Base-by-base conservation (phyloP, 2,113 vertebrate species). In the Gnathonemus longibarbis region DNA sequence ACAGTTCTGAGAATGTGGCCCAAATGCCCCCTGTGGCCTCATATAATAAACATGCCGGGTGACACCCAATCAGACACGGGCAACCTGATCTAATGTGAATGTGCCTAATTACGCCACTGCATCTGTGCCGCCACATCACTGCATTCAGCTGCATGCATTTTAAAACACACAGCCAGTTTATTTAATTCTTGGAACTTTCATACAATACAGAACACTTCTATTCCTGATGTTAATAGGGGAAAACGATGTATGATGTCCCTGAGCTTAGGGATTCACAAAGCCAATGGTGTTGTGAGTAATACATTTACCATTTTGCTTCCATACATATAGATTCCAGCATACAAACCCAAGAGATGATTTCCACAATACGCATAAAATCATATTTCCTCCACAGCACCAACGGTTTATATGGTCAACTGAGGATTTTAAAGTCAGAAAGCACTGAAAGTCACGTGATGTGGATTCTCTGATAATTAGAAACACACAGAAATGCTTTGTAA, bases 11-110 rank as follows among this genome's bases (percentile, higher is more conserved):
- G 35, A 80, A 80, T 19, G 6, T 19, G 31, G 15, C 2, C 15
- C 74, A 80, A 42, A 42, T 80, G 74, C 74, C 31, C 74, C 74
- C 42, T 8, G 74, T 80, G 13, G 6, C 35, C 74, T 80, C 74
- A 80, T 80, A 6, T 7, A 80, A 42, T 39, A 80, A 80, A 80
- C 74, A 80, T 42, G 15, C 74, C 1, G 35, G 13, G 35, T 42
- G 35, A 80, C 74, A 80, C 15, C 35, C 13, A 80, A 80, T 80
- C 74, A 80, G 15, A 19, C 74, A 42, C 0, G 35, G 5, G 74
- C 74, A 80, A 80, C 35, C 74, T 42, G 74, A 80, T 80, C 74
- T 80, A 19, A 80, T 80, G 74, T 77, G 74, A 77, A 77, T 77
- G 31, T 42, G 74, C 31, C 35, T 80, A 42, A 80, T 80, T 80